Evolutionary conservation across 2,113 vertebrate genomes (phyloP), one percentile per base, ranked within the genome.

Genomic region (Archilochus colubris): DNA sequence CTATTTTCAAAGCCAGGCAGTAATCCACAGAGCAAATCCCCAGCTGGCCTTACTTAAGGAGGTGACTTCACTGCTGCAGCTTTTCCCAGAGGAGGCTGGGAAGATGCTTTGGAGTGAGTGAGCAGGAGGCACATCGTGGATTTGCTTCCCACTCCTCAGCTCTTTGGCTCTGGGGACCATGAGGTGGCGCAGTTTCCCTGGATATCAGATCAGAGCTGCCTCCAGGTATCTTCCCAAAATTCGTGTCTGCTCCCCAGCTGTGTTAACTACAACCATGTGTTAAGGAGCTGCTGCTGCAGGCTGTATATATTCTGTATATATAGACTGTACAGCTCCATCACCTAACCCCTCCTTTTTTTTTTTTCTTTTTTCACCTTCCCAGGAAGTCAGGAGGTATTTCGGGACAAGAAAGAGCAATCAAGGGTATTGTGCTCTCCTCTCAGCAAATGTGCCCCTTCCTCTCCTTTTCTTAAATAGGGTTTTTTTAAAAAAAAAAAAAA

Each of bases 151-250:
- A 7, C 17, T 30, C 24, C 12, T 31, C 21, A 55, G 8, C 53
- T 14, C 16, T 24, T 61, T 20, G 48, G 30, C 36, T 57, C 55
- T 77, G 70, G 58, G 74, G 88, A 51, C 95, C 97, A 86, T 77
- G 82, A 95, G 95, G 48, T 96, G 97, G 96, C 86, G 81, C 88
- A 92, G 73, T 85, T 85, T 22, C 36, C 58, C 84, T 30, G 87
- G 64, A 5, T 36, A 94, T 95, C 53, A 7, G 30, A 36, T 12
- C 84, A 4, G 19, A 33, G n/a, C 57, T 10, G 27, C 46, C 46
- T 11, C 48, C 58, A 59, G 61, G n/a, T 51, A n/a, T 36, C 80
- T 55, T 68, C 73, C 66, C 36, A 24, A 91, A 72, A n/a, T 7
- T 4, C 0, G 0, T 5, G 6, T 50, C 36, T 2, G 0, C 54